Percentiles rank a stretch among this genome's conserved stretches.
These are phyloP conservation scores for Rotaria socialis DNA, from an alignment of 2,888 invertebrate species.

Conservation along the genomic window DNA sequence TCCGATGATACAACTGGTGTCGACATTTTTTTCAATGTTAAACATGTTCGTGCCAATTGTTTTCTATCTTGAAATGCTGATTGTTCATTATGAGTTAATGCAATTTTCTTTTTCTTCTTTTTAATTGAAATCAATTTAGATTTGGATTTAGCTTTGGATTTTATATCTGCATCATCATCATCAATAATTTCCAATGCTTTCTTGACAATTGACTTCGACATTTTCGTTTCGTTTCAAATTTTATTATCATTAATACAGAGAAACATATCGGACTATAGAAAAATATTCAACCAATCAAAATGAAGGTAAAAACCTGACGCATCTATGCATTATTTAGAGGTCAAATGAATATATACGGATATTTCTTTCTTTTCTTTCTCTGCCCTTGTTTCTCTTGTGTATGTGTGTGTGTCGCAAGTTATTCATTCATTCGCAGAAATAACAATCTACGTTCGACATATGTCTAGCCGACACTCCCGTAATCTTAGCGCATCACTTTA, in stretches of 20 bases:
- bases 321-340: neutral
- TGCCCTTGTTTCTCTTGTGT: neutral
- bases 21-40: neutral
- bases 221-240: neutral
- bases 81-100: neutral
- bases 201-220: constrained; percentile 30
- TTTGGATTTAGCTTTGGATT: neutral
- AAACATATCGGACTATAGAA: neutral
- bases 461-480: neutral
- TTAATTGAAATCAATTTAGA: neutral
- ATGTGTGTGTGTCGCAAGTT: too few species aligned
- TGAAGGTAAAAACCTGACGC: neutral
- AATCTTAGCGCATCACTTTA: constrained; percentile 36
- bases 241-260: neutral
- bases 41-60: constrained; percentile 10
- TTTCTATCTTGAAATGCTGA: neutral
- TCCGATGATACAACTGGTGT: neutral
- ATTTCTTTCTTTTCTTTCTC: neutral
- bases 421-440: neutral
- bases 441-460: neutral
- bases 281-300: neutral
- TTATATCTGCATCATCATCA: neutral
- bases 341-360: neutral
- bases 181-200: constrained; percentile 15
- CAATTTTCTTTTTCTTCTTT: neutral